Percentiles rank a stretch among this genome's conserved stretches.
Conservation (phyloP, 1,140 invertebrate species). For the Drosophila mauritiana region DNA sequence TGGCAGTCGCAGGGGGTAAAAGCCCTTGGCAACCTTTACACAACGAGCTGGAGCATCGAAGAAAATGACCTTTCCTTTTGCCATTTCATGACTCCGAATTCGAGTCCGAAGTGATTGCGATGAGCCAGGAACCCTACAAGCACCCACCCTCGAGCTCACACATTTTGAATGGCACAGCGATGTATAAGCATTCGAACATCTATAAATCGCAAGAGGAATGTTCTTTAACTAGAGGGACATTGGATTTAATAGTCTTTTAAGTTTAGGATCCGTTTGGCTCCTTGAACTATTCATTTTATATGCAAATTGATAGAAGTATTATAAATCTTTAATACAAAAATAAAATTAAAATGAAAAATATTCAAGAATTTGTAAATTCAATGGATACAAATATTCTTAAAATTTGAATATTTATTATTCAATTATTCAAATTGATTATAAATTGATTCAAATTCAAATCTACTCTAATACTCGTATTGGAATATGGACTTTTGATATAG, state of each 20-base stretch:
- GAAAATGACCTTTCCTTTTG: constrained; percentile 79
- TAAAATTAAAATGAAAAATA: background rate
- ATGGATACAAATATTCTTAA: too few species aligned
- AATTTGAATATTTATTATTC: too few species aligned
- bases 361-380: background rate
- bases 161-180: constrained; percentile 12
- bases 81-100: constrained; percentile 66
- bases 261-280: background rate
- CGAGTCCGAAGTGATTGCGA: constrained; percentile 69
- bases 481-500: too few species aligned
- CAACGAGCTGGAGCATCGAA: constrained; percentile 72
- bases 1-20: constrained; percentile 22
- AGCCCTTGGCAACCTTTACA: constrained; percentile 78
- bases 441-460: too few species aligned
- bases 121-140: constrained; percentile 39
- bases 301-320: background rate
- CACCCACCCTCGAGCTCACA: constrained; percentile 10
- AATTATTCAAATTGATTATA: too few species aligned
- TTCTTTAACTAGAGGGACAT: background rate
- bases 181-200: constrained; percentile 4
- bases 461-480: too few species aligned
- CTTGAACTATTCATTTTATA: background rate
- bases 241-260: background rate
- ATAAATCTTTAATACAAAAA: background rate
- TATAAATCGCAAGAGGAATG: background rate